A percentile compares a stretch with the other conserved stretches of the same genome.
Conservation (phyloP, 2,888 invertebrate species). For the Tachina grossa region DNA sequence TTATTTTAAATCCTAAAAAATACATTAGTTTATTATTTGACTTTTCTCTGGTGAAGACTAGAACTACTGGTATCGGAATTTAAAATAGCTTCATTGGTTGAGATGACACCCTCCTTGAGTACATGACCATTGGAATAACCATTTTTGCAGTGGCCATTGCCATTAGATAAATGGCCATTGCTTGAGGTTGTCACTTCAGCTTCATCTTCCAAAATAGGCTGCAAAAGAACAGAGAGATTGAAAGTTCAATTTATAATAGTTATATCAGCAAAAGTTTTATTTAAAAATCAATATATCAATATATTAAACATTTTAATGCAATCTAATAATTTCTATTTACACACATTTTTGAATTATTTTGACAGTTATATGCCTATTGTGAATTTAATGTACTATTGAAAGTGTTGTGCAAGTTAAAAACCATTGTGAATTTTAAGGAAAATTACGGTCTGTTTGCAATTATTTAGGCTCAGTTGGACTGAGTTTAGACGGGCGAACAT, state of each 20-base stretch:
- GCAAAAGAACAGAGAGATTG: constrained; percentile 73
- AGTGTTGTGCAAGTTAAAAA: no score
- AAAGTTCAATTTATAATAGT: neutral
- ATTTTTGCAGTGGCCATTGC: constrained; percentile 77
- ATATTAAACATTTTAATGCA: no score
- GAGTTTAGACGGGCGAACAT: no score
- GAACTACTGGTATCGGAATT: constrained; percentile 82
- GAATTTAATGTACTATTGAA: no score
- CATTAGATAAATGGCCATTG: constrained; percentile 78
- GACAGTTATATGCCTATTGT: no score
- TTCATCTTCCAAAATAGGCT: constrained; percentile 87
- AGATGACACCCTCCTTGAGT: constrained; percentile 78
- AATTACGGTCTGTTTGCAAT: no score
- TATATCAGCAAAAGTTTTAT: neutral
- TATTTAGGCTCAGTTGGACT: no score
- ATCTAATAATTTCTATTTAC: no score
- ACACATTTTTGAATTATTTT: no score
- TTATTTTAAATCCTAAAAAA: constrained; percentile 77
- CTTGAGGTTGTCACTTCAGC: constrained; percentile 73
- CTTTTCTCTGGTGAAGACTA: constrained; percentile 82
- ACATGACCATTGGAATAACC: constrained; percentile 78
- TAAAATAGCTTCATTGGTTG: constrained; percentile 80
- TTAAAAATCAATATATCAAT: neutral
- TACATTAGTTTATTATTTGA: constrained; percentile 81
- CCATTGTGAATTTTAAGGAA: no score